These are phyloP conservation scores for Lepetodrilus schrolli DNA, from an alignment of 2,888 invertebrate genomes.

Conservation along the genomic window DNA sequence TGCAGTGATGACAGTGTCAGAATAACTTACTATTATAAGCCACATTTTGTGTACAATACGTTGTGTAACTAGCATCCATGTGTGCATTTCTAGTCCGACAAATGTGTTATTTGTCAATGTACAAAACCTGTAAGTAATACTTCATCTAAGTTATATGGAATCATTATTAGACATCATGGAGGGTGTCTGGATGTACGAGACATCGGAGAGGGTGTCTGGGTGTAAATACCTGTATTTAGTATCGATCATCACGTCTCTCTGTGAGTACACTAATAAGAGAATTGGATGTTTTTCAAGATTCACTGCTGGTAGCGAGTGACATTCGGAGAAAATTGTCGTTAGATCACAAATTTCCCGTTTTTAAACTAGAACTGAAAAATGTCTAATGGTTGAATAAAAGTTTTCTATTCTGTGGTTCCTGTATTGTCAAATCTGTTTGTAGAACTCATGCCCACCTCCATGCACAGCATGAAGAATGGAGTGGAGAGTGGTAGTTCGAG, in stretches of 20 bases:
- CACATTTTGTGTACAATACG: not conserved
- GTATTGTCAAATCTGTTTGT: too few species aligned
- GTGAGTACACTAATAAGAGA: not conserved
- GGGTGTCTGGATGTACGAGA: not conserved
- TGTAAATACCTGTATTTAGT: slow-evolving; percentile 24
- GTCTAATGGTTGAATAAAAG: slow-evolving; percentile 26
- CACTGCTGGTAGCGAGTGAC: not conserved
- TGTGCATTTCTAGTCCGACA: slow-evolving; percentile 8
- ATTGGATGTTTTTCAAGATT: not conserved
- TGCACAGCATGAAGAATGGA: too few species aligned
- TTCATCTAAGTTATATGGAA: not conserved
- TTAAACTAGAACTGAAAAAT: not conserved
- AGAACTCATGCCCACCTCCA: too few species aligned
- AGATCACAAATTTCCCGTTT: slow-evolving; percentile 4
- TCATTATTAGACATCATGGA: not conserved
- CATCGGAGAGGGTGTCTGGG: not conserved
- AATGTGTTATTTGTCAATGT: not conserved
- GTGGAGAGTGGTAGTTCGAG: too few species aligned
- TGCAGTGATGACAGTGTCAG: not conserved
- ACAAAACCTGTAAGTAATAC: slow-evolving; percentile 19
- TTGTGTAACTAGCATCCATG: not conserved
- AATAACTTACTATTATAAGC: not conserved
- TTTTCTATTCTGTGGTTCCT: slow-evolving; percentile 26
- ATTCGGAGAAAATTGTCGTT: not conserved
- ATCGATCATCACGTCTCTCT: not conserved